These are phyloP conservation scores for Enteromius anoplus DNA, from an alignment of 2,797 vertebrate species.

Conservation along the genomic window DNA sequence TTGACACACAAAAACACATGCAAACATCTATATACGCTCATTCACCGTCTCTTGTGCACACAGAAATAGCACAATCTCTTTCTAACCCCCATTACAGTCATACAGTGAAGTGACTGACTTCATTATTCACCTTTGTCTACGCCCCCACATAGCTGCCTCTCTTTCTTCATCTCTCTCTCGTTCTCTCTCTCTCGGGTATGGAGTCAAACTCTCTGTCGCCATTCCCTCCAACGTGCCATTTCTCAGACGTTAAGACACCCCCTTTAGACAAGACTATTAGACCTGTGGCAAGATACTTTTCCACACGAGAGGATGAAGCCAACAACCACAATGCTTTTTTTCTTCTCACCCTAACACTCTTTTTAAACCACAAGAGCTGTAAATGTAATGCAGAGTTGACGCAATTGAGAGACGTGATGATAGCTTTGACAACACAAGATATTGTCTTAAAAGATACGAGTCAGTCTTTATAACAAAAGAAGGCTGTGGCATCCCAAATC, in stretches of 20 bases:
- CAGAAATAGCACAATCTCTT: constrained; percentile 45
- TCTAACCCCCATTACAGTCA: constrained; percentile 55
- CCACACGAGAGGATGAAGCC: constrained; percentile 7
- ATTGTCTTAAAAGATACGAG: constrained; percentile 27
- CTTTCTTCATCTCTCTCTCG: neutral
- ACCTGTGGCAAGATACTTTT: constrained; percentile 52
- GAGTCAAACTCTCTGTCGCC: constrained; percentile 25
- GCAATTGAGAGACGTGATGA: constrained; percentile 22
- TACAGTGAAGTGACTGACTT: constrained; percentile 54
- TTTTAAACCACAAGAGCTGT: constrained; percentile 19
- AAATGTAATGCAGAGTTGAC: constrained; percentile 41
- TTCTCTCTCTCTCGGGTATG: constrained; percentile 4
- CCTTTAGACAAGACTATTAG: constrained; percentile 43
- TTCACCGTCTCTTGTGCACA: constrained; percentile 42
- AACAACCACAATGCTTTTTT: constrained; percentile 17
- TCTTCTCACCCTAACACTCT: constrained; percentile 14
- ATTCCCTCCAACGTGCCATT: constrained; percentile 29
- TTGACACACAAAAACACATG: constrained; percentile 35
- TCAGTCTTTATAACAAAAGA: constrained; percentile 8
- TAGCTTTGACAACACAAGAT: constrained; percentile 34
- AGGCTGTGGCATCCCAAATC: neutral
- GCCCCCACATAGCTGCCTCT: constrained; percentile 39
- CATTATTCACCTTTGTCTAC: constrained; percentile 61
- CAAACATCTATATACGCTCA: constrained; percentile 26
- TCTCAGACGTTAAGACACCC: constrained; percentile 40